A percentile compares a stretch with the other conserved stretches of the same genome.
Conservation (phyloP, 2,113 vertebrate genomes). For the Podilymbus podiceps region DNA sequence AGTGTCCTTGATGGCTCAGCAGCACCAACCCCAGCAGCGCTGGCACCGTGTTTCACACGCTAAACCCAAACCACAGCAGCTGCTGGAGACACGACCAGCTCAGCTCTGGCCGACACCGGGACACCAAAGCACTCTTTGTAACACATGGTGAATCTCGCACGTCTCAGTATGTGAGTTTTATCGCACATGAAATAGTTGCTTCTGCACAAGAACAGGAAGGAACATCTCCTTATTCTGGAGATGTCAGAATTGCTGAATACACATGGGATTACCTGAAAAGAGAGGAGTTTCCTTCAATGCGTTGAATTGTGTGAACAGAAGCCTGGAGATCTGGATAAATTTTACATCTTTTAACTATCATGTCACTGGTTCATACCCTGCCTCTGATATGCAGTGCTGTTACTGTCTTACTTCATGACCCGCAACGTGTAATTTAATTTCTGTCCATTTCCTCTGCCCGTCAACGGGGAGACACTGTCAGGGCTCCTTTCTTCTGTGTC, state of each 20-base stretch:
- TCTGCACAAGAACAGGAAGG: not conserved
- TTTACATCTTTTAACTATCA: not conserved
- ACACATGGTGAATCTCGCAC: accelerated
- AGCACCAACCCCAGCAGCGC: too few species aligned
- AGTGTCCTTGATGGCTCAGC: too few species aligned
- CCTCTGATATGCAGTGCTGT: not conserved
- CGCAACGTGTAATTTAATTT: not conserved
- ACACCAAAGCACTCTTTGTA: not conserved
- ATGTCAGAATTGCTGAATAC: not conserved
- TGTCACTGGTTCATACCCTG: not conserved
- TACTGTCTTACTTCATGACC: not conserved
- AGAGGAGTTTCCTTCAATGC: not conserved
- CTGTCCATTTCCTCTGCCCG: not conserved
- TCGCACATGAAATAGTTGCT: not conserved
- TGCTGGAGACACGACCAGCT: too few species aligned
- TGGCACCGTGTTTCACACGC: too few species aligned
- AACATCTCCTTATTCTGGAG: not conserved
- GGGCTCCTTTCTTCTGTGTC: not conserved
- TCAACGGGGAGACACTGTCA: not conserved
- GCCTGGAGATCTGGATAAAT: not conserved
- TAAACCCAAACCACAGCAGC: too few species aligned
- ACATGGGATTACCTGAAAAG: not conserved
- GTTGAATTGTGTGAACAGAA: not conserved
- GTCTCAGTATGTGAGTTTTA: not conserved
- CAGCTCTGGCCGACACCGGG: too few species aligned